Evolutionary conservation across 2,888 invertebrate species (phyloP), one percentile per base, ranked within the genome.

Genomic region (Hedychridium roseum): DNA sequence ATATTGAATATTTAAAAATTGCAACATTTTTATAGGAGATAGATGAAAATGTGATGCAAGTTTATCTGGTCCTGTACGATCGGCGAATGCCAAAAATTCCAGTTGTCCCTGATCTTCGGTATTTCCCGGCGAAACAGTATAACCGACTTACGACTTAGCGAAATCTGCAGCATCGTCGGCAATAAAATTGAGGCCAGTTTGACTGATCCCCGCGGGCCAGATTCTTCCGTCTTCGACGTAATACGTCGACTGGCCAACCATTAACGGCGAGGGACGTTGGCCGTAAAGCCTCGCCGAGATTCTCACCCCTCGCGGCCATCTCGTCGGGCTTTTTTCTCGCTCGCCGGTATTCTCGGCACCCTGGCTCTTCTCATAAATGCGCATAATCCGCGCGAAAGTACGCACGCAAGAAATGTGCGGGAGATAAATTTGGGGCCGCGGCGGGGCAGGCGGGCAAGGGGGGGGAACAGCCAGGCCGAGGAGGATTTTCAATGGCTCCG

Each of bases 331-430:
- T 44, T 39, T 21, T 23, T 30, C 39, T 41, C 50, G 26, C 36
- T 15, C 43, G 12, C 23, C n/a, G n/a, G n/a, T n/a, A n/a, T n/a
- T n/a, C n/a, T n/a, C n/a, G n/a, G n/a, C 31, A 15, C 14, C 31
- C 15, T 14, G 27, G 12, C 27, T 12, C 28, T 30, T 45, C 37
- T 52, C 50, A 50, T 45, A 46, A 54, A 52, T 46, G 56, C 47
- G 49, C 46, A 60, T 54, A 54, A 56, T 56, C 43, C 47, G 42
- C 35, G 45, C 26, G 36, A 42, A 55, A 57, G 44, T 32, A 45
- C 35, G 35, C 50, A 44, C 42, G 34, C 40, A 39, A 39, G 31
- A 54, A 54, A 51, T 41, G 42, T 52, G 43, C 40, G 30, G 20
- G 36, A 45, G 42, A 57, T 57, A 54, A 59, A 59, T 59, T 50